phyloP scores from a whole-genome alignment of 2,888 invertebrate species.

The Hanleya hanleyi region DNA sequence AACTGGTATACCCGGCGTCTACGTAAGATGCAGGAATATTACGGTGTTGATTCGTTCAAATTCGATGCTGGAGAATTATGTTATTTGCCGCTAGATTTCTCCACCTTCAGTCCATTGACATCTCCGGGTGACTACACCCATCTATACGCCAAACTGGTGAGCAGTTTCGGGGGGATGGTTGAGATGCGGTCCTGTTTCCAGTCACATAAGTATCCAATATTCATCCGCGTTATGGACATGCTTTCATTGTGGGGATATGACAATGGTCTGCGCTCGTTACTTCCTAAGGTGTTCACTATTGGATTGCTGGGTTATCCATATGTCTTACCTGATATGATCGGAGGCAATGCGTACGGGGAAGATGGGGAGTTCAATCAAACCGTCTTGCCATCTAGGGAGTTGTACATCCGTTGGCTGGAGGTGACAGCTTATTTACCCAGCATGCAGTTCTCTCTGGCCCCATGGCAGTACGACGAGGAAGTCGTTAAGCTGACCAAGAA shows the following conservation, averaged over 20 bases:
- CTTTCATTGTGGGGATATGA: constrained; percentile 88
- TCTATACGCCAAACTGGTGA: constrained; percentile 48
- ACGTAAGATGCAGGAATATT: constrained; percentile 78
- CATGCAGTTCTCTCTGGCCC: constrained; percentile 91
- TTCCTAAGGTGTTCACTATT: constrained; percentile 82
- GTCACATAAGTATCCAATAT: constrained; percentile 88
- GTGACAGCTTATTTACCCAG: constrained; percentile 92
- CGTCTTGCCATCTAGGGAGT: constrained; percentile 65
- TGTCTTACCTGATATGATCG: constrained; percentile 93
- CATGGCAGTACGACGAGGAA: constrained; percentile 88
- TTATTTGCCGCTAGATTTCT: constrained; percentile 42
- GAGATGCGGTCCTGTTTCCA: constrained; percentile 89
- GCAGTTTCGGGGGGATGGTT: constrained; percentile 79
- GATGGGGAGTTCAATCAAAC: constrained; percentile 6
- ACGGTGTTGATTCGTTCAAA: constrained; percentile 89
- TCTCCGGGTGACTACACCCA: constrained; percentile 53
- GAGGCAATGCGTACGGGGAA: constrained; percentile 79
- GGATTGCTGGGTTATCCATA: constrained; percentile 90
- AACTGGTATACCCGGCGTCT: constrained; percentile 85
- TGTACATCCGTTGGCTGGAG: constrained; percentile 88
- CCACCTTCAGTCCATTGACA: constrained; percentile 33
- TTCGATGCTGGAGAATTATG: constrained; percentile 81
- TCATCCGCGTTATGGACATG: constrained; percentile 86
- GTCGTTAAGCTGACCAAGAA: constrained; percentile 49
- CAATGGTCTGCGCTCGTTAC: constrained; percentile 84